Evolutionary conservation across 2,888 invertebrate genomes (phyloP), one percentile per base, ranked within the genome.

Genomic region (Chrysolina haemoptera): DNA sequence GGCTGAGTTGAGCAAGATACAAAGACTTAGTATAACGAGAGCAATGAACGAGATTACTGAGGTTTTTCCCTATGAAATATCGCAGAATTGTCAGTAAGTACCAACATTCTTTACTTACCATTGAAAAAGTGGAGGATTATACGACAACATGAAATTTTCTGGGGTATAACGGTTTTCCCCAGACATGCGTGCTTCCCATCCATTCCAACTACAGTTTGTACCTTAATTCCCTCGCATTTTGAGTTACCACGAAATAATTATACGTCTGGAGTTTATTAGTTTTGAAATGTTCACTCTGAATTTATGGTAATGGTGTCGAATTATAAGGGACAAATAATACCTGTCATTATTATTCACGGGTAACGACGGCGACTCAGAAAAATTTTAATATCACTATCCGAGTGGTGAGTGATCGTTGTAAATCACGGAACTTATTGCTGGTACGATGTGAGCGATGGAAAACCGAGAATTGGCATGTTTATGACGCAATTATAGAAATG

Each of bases 401-500:
- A 62, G 68, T 70, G 76, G 73, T 79, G 79, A 79, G 75, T 76
- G 76, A 79, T 78, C 74, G 80, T 75, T 68, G 68, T 70, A 73
- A 79, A 81, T 75, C 80, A 81, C 79, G 80, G 79, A 79, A 75
- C 76, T 80, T 78, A 80, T 81, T 79, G 62, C 66, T 53, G 72
- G 50, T 73, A 75, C 35, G 69, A 70, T 75, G 73, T 74, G 76
- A 78, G 66, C 74, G 76, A 74, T 70, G 68, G 68, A 71, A 77
- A 75, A 53, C 68, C 75, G 81, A 83, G 84, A 83, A 84, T 83
- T 86, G 87, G 86, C 86, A 86, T 87, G 86, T 87, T 87, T 87
- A 87, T 86, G 86, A 80, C 82, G 85, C 86, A 86, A 86, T 87
- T 87, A 87, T 82, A 86, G 86, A 86, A 87, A 87, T 87, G 86